A percentile compares a stretch with the other conserved stretches of the same genome.
phyloP scores from a whole-genome alignment of 2,888 invertebrate species.

The Pemphredon lugubris region DNA sequence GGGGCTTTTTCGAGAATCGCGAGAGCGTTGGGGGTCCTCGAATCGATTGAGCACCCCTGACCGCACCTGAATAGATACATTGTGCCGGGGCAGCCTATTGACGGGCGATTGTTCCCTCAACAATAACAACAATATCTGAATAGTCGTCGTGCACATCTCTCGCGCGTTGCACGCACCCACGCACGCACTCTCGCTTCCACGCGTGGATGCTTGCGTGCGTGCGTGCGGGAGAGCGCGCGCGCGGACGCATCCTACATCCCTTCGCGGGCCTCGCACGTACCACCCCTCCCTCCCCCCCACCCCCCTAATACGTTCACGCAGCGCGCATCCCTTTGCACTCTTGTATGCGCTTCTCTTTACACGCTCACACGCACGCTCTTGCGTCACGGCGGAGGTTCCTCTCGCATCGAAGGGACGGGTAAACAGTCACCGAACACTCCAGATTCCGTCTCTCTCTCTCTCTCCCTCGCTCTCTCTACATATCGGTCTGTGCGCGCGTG shows the following conservation, averaged over 20 bases:
- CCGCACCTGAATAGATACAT: constrained; percentile 81
- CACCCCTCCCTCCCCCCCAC: constrained; percentile 6
- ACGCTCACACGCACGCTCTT: constrained; percentile 29
- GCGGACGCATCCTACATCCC: constrained; percentile 34
- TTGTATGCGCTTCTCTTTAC: too few relatives aligned
- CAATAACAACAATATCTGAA: constrained; percentile 81
- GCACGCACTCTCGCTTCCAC: constrained; percentile 51
- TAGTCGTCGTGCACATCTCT: constrained; percentile 79
- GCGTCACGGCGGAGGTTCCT: constrained; percentile 16
- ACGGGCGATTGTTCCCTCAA: constrained; percentile 80
- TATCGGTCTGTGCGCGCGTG: not conserved
- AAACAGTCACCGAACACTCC: too few relatives aligned
- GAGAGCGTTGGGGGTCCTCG: constrained; percentile 51
- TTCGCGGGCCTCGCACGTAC: constrained; percentile 15
- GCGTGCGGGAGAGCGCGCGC: constrained; percentile 29
- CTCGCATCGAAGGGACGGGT: constrained; percentile 19
- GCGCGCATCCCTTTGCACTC: constrained; percentile 38
- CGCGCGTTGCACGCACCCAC: constrained; percentile 70
- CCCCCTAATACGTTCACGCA: too few relatives aligned
- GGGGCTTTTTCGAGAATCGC: constrained; percentile 56
- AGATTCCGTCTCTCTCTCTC: constrained; percentile 7
- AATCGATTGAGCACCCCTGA: constrained; percentile 79
- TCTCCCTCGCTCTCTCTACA: not conserved
- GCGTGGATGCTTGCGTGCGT: constrained; percentile 37
- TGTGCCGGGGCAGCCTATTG: constrained; percentile 80